These are phyloP conservation scores for Tigriopus japonicus DNA, from an alignment of 1,140 invertebrate species.

Conservation along the genomic window DNA sequence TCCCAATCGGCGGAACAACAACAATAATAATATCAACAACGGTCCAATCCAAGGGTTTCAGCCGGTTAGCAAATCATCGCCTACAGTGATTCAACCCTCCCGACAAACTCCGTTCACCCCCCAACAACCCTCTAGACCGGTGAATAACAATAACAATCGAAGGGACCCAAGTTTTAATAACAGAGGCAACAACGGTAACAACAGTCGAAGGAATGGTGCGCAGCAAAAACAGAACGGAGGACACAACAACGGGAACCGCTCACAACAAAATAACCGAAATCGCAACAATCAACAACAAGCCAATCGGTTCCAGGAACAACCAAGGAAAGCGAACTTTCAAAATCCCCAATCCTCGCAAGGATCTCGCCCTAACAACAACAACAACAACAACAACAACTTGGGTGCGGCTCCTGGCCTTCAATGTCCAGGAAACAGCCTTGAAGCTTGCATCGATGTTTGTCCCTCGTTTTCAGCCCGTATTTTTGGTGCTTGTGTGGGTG, in stretches of 20 bases:
- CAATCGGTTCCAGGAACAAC: not conserved
- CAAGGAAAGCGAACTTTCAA: not conserved
- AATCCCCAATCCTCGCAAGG: not conserved
- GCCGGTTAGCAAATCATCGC: not conserved
- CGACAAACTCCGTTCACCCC: not conserved
- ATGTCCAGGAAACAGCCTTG: constrained; percentile 8
- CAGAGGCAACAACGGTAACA: not conserved
- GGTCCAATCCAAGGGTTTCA: not conserved
- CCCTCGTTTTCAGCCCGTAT: constrained; percentile 5
- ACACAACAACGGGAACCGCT: too few relatives aligned
- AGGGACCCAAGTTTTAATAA: not conserved
- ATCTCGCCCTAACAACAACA: not conserved
- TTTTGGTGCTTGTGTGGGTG: constrained; percentile 7
- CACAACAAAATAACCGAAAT: not conserved
- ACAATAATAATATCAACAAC: not conserved
- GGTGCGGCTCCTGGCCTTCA: not conserved
- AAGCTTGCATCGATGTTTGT: constrained; percentile 11
- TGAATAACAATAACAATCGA: not conserved
- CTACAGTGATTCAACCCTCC: not conserved
- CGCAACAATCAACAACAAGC: not conserved
- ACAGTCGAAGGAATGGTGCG: too few relatives aligned
- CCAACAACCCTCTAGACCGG: not conserved
- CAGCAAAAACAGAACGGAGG: too few relatives aligned
- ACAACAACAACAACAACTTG: not conserved
- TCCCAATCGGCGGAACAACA: not conserved